phyloP scores from a whole-genome alignment of 2,797 vertebrate species.

The Hippoglossus hippoglossus region DNA sequence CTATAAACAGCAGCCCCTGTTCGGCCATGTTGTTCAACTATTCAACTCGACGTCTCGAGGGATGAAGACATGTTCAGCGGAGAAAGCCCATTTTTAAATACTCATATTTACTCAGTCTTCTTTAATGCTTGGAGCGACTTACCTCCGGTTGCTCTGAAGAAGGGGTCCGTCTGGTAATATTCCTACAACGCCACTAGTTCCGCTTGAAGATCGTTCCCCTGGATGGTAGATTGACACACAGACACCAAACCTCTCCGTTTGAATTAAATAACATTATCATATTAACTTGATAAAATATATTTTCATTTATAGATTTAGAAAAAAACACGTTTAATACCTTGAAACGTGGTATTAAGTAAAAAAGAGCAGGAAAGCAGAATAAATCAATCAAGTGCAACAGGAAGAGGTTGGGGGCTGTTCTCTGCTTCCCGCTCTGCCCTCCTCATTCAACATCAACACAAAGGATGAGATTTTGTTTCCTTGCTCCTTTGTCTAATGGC shows the following conservation, averaged over 20 bases:
- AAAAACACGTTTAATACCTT: too few species aligned
- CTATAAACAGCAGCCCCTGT: constrained; percentile 53
- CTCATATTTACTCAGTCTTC: background rate
- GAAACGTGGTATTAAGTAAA: background rate
- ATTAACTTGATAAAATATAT: too few species aligned
- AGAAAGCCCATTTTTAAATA: background rate
- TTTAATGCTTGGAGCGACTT: constrained; percentile 7
- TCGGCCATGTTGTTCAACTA: constrained; percentile 59
- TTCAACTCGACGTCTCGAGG: background rate
- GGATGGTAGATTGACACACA: too few species aligned
- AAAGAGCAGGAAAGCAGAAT: background rate
- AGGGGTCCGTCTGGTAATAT: constrained; percentile 39
- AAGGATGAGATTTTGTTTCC: constrained; percentile 4
- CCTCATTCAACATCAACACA: constrained; percentile 15
- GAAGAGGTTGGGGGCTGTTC: background rate
- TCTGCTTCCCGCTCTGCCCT: constrained; percentile 5
- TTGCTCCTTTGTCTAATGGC: background rate
- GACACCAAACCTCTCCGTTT: background rate
- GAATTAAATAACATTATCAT: background rate
- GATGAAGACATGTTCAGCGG: background rate
- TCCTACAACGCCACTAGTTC: constrained; percentile 37
- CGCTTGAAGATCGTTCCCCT: constrained; percentile 6
- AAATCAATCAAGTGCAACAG: background rate
- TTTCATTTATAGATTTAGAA: too few species aligned
- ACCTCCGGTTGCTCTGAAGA: constrained; percentile 31